These are phyloP conservation scores for Pholis gunnellus DNA, from an alignment of 2,113 vertebrate species.

Conservation along the genomic window DNA sequence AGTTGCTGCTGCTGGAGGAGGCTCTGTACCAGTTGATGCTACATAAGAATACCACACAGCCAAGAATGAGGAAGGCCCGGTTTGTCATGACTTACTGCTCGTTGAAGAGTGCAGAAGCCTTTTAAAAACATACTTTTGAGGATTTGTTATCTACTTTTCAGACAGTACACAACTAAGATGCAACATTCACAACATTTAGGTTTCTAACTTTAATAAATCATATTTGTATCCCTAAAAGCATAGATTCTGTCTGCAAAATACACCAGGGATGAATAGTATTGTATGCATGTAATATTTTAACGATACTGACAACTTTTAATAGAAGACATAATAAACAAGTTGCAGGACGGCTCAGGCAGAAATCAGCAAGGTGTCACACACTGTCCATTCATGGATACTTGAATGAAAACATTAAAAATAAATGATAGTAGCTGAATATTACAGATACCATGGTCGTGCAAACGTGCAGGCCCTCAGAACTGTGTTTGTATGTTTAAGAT, in stretches of 20 bases:
- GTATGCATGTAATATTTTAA: not conserved
- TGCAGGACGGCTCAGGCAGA: not conserved
- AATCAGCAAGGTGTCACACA: not conserved
- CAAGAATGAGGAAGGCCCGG: slow-evolving; percentile 41
- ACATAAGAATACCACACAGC: slow-evolving; percentile 75
- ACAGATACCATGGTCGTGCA: not conserved
- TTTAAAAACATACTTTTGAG: not conserved
- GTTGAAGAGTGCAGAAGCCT: not conserved
- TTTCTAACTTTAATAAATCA: not conserved
- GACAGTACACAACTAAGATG: not conserved
- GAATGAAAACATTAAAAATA: not conserved
- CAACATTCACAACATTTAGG: not conserved
- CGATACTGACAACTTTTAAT: not conserved
- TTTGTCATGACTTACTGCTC: not conserved
- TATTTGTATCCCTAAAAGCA: not conserved
- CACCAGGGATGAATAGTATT: not conserved
- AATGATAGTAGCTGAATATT: not conserved
- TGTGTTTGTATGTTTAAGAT: slow-evolving; percentile 2
- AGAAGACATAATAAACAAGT: not conserved
- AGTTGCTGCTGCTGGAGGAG: slow-evolving; percentile 78
- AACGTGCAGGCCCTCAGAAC: not conserved
- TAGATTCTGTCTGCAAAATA: not conserved
- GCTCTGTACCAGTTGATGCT: slow-evolving; percentile 86
- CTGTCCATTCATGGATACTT: not conserved
- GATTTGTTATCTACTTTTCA: not conserved